Base-by-base conservation (phyloP, 2,888 invertebrate species). In the Drosophila siamana region DNA sequence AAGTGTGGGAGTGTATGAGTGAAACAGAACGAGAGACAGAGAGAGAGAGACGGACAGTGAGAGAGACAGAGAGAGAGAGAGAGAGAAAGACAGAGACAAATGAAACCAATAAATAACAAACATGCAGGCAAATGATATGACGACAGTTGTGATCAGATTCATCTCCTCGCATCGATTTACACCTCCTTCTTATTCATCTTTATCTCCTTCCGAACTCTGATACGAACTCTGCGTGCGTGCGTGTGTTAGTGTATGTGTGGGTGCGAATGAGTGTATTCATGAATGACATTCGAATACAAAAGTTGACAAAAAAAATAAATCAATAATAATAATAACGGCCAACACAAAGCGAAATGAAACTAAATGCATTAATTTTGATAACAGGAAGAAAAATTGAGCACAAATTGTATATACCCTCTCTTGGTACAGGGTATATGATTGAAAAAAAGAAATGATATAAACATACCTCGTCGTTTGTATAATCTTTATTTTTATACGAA, bases 401-500 rank as follows among this genome's bases (percentile, higher is more conserved):
- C 22, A n/a, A 5, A n/a, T 24, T 43, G 24, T 11, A 24, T 54
- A 54, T 54, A 54, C 61, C 54, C 61, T 44, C 52, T 36, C n/a
- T 30, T 44, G 13, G 44, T 13, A 43, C 26, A 54, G 54, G 54
- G 61, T 46, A 61, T 46, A 43, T 22, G 26, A 7, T 24, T 15
- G 33, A 47, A 61, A 59, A 33, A 46, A 52, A 46, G 28, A 60
- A 71, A 77, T 48, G 3, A 87, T 69, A 74, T 64, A 74, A 88
- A 90, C 89, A 69, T 90, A 90, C 89, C 89, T 90, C 90, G 76
- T 84, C 76, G 71, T 81, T 86, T 66, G 69, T 64, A 82, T 80
- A 84, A 73, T 87, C 84, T 76, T 79, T 82, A 78, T 80, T 72
- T 67, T 80, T 84, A 80, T 88, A 88, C 87, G 89, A 89, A 80